Conservation (phyloP, 1,140 invertebrate species). For the Gyrodactylus salaris region DNA sequence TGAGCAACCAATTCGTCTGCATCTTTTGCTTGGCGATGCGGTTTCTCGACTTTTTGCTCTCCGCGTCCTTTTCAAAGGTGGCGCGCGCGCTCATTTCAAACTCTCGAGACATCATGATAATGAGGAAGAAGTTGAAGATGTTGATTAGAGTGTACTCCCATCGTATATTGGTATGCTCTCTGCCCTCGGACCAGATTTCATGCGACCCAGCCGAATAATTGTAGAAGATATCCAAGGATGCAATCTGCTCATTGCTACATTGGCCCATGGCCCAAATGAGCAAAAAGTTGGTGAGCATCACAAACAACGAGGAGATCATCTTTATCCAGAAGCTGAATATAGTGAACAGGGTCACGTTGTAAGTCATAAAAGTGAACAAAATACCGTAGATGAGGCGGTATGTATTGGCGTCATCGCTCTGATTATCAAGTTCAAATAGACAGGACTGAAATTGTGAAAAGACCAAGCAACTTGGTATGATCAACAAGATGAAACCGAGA, state of each 20-base stretch:
- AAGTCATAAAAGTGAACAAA: constrained; percentile 27
- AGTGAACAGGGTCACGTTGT: constrained; percentile 44
- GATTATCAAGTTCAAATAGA: neutral
- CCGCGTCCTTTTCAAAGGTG: constrained; percentile 58
- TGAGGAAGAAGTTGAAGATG: constrained; percentile 38
- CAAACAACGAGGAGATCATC: constrained; percentile 40
- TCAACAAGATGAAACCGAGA: constrained; percentile 25
- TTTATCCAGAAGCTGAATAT: constrained; percentile 75
- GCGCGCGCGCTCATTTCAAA: constrained; percentile 69
- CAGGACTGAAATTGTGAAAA: neutral
- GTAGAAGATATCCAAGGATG: too few species aligned
- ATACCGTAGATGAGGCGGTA: too few species aligned
- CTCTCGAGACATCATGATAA: constrained; percentile 59
- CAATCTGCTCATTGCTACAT: neutral
- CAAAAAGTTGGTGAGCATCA: constrained; percentile 16
- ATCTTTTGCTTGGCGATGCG: constrained; percentile 30
- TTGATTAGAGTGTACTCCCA: constrained; percentile 46
- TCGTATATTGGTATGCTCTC: too few species aligned
- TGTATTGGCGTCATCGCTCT: too few species aligned
- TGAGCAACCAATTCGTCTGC: constrained; percentile 68
- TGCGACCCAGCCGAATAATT: too few species aligned
- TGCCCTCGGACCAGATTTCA: too few species aligned
- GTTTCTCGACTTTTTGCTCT: constrained; percentile 26
- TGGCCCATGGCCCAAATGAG: neutral
- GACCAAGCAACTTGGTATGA: neutral